A percentile compares a stretch with the other conserved stretches of the same genome.
Evolutionary conservation across 2,113 vertebrate genomes (phyloP).

Genomic region (Poeciliopsis turrubarensis): DNA sequence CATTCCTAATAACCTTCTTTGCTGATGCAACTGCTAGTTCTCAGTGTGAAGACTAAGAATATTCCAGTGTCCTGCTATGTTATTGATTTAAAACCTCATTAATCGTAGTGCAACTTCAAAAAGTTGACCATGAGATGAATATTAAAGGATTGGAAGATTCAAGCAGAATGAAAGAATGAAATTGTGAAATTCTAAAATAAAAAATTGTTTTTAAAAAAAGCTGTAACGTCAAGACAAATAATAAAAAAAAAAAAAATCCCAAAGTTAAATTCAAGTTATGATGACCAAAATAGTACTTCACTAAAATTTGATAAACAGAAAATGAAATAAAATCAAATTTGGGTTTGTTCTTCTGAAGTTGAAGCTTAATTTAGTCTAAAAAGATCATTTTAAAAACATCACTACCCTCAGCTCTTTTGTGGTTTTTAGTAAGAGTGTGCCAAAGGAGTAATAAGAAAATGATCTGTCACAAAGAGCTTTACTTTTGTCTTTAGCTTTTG

Average conservation of each 20-base stretch:
- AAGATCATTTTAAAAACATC: neutral
- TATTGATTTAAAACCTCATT: neutral
- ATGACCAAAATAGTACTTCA: neutral
- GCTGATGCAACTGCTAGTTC: neutral
- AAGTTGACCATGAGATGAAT: neutral
- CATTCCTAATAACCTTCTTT: constrained; percentile 20
- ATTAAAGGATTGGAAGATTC: constrained; percentile 19
- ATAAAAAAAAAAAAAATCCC: too few relatives aligned
- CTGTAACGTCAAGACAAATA: neutral
- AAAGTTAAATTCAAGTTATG: neutral
- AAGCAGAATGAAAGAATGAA: constrained; percentile 12
- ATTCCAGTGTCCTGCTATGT: neutral
- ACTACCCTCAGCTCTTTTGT: neutral
- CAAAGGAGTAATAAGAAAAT: neutral
- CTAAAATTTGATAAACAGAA: neutral
- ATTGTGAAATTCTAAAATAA: neutral
- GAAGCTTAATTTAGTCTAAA: neutral
- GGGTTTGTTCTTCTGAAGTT: neutral
- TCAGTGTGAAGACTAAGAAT: neutral
- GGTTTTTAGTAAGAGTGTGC: neutral
- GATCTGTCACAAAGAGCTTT: neutral
- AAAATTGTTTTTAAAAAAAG: too few relatives aligned
- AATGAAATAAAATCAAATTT: neutral
- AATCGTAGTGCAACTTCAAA: neutral
- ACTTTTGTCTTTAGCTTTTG: neutral